Evolutionary conservation across 1,140 invertebrate species (phyloP), one percentile per base, ranked within the genome.

Genomic region (Augochlora pura): DNA sequence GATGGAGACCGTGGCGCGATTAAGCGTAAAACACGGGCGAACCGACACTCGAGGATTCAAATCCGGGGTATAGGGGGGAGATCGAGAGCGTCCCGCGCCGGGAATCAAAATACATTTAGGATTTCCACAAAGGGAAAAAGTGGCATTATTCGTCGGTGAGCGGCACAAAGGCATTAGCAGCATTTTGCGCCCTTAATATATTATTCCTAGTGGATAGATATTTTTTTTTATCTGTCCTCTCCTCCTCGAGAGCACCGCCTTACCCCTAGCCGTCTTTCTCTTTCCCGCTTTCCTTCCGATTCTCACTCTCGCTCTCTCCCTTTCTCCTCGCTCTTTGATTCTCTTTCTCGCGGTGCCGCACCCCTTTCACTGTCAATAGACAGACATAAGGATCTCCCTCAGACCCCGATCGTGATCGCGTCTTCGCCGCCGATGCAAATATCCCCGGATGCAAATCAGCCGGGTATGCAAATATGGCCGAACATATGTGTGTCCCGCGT

Each of bases 101-200:
- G 62, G 63, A 87, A 86, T 77, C 71, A 81, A 89, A 88, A 90
- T 88, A 86, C 79, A 85, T 84, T 78, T 83, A 87, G 39, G 69
- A 84, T 89, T 90, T 89, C 86, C 89, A 85, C 85, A 85, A 88
- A 88, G 89, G 87, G 84, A 86, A 89, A 89, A 89, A 89, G 71
- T 78, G 71, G 77, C 79, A 89, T 90, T 90, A 90, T 90, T 68
- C 82, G 25, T 63, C 25, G 82, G 67, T 70, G 80, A 59, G 60
- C 72, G 42, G 39, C 85, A 91, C 85, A 91, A 90, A 89, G 79
- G 92, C 88, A 92, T 93, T 92, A 93, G 89, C 81, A 89, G 87
- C 87, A 88, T 92, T 91, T 92, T 91, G 87, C 82, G 87, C 90
- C 91, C 89, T 91, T 93, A 91, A 93, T 92, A 89, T 92, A 92